Percentiles rank a stretch among this genome's conserved stretches.
Conservation (phyloP, 37 sponge, comb jelly and placozoan genomes). For the Halichondria panicea region DNA sequence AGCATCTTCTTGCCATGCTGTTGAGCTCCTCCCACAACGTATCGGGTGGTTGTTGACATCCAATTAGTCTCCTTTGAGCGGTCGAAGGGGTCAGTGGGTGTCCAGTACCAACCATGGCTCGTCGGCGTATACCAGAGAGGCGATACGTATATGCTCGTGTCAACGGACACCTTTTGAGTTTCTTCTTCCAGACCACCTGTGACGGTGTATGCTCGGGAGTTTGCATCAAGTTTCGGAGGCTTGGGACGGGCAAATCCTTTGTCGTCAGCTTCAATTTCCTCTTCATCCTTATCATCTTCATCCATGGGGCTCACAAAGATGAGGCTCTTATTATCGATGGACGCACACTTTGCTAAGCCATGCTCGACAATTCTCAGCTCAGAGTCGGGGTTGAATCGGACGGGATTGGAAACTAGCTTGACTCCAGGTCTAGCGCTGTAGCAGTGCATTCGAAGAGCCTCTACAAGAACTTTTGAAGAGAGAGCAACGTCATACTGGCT, state of each 20-base stretch:
- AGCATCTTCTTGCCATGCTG: conserved; percentile 4
- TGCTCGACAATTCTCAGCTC: background rate
- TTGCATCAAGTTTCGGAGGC: too few species aligned
- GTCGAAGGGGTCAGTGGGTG: conserved; percentile 26
- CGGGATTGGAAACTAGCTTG: conserved; percentile 23
- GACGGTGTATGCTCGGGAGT: too few species aligned
- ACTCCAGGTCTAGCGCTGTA: background rate
- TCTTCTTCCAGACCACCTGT: too few species aligned
- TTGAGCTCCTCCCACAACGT: conserved; percentile 17
- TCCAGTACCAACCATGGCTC: conserved; percentile 44
- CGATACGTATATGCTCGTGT: conserved; percentile 6
- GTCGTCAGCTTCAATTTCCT: background rate
- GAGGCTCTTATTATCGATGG: background rate
- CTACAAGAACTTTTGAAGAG: conserved; percentile 2
- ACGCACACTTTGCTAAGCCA: conserved; percentile 3
- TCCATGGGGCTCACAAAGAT: conserved; percentile 31
- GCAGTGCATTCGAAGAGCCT: conserved; percentile 1
- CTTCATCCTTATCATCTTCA: background rate
- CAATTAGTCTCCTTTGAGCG: conserved; percentile 9
- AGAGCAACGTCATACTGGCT: conserved; percentile 14
- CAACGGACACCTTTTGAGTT: background rate
- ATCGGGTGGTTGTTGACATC: conserved; percentile 17
- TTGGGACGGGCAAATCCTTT: too few species aligned
- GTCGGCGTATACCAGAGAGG: conserved; percentile 39
- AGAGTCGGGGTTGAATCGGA: conserved; percentile 3